Evolutionary conservation across 1,140 invertebrate genomes (phyloP).

Genomic region (Tetramorium alpestre): DNA sequence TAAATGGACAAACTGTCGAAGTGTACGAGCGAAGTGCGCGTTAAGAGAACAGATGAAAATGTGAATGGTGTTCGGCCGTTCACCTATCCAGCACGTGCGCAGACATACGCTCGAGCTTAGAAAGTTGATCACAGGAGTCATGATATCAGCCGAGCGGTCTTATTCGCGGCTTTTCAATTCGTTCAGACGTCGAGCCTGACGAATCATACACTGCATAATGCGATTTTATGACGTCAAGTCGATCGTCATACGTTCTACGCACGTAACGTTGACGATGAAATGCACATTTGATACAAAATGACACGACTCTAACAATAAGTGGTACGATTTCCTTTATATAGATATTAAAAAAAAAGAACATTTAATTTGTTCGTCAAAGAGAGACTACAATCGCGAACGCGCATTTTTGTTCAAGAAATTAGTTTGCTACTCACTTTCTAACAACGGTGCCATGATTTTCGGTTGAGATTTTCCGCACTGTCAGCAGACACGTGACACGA

Average conservation of each 20-base stretch:
- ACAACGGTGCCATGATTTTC: constrained; percentile 10
- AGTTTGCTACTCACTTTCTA: constrained; percentile 11
- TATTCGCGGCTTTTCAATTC: not conserved
- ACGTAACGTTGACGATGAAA: not conserved
- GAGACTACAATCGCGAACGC: not conserved
- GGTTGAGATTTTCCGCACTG: not conserved
- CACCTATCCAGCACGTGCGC: not conserved
- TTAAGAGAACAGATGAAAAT: constrained; percentile 1
- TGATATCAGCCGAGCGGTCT: not conserved
- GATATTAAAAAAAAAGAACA: not conserved
- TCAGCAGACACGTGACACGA: not conserved
- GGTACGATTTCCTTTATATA: not conserved
- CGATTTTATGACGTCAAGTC: not conserved
- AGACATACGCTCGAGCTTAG: not conserved
- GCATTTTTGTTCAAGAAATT: not conserved
- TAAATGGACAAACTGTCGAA: not conserved
- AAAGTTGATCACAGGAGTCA: not conserved
- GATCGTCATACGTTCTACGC: not conserved
- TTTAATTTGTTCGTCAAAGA: not conserved
- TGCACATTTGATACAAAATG: not conserved
- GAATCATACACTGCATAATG: not conserved
- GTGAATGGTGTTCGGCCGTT: not conserved
- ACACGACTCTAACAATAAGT: not conserved
- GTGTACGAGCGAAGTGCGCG: not conserved
- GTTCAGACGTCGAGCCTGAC: not conserved